Evolutionary conservation across 2,113 vertebrate genomes (phyloP), one percentile per base, ranked within the genome.

Genomic region (Castor canadensis): DNA sequence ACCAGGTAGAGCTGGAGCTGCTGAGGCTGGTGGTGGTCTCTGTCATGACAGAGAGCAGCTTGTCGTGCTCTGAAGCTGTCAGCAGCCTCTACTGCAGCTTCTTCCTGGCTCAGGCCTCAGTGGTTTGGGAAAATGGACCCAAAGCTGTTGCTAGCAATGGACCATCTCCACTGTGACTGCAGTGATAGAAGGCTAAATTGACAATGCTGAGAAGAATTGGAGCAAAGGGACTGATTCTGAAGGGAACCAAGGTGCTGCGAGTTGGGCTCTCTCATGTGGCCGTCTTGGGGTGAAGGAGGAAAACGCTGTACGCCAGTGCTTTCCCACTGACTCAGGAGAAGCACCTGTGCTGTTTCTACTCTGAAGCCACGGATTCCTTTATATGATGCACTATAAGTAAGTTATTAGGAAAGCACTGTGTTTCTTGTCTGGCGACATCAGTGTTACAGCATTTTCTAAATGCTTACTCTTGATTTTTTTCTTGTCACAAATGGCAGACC

Each of bases 121-220:
- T 9, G 38, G 6, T 19, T 35, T 43, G 35, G 75, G 19, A 47
- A 60, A 11, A 19, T 1, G 9, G 67, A 32, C 81, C 66, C 69
- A 19, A 0, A n/a, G 69, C 38, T 45, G 6, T 17, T 40, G 26
- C 54, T 35, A n/a, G 80, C 32, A 35, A 0, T 1, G 0, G 3
- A 1, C 0, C 0, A 0, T 32, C 12, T 2, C 17, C 11, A 5
- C n/a, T 0, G 5, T 9, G 66, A 24, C 58, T 87, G 19, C 19
- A 12, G 26, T 1, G 1, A 69, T 17, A 6, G n/a, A 16, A 11
- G 16, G 52, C 35, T 8, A 0, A 6, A 3, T n/a, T 49, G 62
- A 0, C 35, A 0, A 9, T 5, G 45, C 45, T 2, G 9, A 15
- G 12, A 9, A 64, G 62, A 0, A 22, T 64, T 4, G 20, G 56